phyloP scores from a whole-genome alignment of 1,140 invertebrate genomes.

The Reticulitermes speratus region DNA sequence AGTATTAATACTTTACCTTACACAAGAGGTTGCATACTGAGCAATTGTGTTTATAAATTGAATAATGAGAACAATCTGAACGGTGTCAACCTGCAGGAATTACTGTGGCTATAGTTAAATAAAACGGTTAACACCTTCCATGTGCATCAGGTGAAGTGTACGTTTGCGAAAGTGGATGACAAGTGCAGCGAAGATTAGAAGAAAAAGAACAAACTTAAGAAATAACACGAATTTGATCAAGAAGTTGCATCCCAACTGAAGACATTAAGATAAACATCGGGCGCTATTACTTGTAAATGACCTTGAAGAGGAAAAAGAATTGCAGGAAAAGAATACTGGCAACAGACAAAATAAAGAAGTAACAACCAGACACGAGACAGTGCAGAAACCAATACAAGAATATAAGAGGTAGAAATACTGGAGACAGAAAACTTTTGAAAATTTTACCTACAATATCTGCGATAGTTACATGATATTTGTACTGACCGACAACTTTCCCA shows the following conservation, averaged over 20 bases:
- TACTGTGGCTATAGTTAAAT: neutral
- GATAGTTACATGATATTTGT: neutral
- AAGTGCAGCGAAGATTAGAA: neutral
- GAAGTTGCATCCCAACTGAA: neutral
- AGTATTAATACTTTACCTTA: neutral
- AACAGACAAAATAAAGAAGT: neutral
- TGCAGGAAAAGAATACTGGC: neutral
- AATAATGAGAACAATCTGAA: neutral
- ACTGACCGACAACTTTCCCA: neutral
- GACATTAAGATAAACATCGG: neutral
- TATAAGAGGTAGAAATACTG: neutral
- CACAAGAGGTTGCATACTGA: neutral
- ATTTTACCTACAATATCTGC: neutral
- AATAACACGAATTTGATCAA: neutral
- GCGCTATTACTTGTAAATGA: neutral
- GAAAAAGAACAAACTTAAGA: neutral
- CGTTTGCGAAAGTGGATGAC: neutral
- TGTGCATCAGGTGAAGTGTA: neutral
- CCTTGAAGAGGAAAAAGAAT: neutral
- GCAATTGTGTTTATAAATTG: no score
- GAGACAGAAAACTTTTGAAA: neutral
- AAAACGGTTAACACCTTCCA: neutral
- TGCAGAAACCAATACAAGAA: neutral
- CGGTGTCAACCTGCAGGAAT: neutral
- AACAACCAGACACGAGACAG: neutral